Evolutionary conservation across 2,797 vertebrate genomes (phyloP).

Genomic region (Neosilurus hyrtlii): DNA sequence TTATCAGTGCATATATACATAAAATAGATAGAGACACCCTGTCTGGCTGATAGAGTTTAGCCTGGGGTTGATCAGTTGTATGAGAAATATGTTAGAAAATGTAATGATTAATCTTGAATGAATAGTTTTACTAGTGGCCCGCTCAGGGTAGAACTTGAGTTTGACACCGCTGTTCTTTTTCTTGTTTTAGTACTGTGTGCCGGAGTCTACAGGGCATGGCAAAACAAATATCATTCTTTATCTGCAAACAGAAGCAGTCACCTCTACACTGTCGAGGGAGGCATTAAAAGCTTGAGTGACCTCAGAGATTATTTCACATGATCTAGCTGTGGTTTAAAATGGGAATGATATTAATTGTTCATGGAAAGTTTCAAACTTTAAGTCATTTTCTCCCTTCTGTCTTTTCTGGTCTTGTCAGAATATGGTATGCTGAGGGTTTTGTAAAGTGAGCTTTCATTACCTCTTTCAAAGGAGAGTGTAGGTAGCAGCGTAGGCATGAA

Average conservation of each 20-base stretch:
- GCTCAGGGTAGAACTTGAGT: no score
- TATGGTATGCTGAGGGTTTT: slow-evolving; percentile 2
- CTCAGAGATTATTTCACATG: slow-evolving; percentile 54
- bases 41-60: background rate
- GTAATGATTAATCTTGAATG: background rate
- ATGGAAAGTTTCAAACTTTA: slow-evolving; percentile 31
- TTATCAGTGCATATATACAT: background rate
- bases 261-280: slow-evolving; percentile 34
- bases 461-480: slow-evolving; percentile 5
- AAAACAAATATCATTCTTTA: slow-evolving; percentile 33
- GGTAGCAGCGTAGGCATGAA: background rate
- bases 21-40: background rate
- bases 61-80: background rate
- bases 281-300: slow-evolving; percentile 51
- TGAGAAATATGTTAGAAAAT: background rate
- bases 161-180: background rate
- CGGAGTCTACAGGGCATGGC: slow-evolving; percentile 26
- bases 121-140: background rate
- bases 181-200: slow-evolving; percentile 9
- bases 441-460: background rate
- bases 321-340: slow-evolving; percentile 45
- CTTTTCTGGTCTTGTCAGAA: slow-evolving; percentile 19
- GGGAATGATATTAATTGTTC: slow-evolving; percentile 50
- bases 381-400: slow-evolving; percentile 34
- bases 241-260: slow-evolving; percentile 32